A percentile compares a stretch with the other conserved stretches of the same genome.
Evolutionary conservation across 2,797 vertebrate species (phyloP).

Genomic region (Myotis planiceps): DNA sequence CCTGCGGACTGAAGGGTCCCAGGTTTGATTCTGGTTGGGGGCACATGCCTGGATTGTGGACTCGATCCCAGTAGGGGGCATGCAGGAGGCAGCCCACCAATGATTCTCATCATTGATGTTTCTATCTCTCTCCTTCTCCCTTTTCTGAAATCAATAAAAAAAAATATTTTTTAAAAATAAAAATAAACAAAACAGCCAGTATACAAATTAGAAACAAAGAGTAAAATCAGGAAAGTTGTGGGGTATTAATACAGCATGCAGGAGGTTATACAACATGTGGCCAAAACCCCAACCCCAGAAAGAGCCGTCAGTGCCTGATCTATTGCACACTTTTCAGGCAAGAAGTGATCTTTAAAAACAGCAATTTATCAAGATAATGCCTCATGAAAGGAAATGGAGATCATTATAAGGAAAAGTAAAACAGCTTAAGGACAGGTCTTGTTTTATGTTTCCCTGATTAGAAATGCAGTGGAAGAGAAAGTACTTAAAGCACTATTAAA

Average conservation of each 20-base stretch:
- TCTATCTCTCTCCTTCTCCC: too few relatives aligned
- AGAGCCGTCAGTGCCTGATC: background rate
- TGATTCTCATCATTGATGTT: too few relatives aligned
- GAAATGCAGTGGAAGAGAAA: constrained; percentile 62
- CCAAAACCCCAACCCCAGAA: background rate
- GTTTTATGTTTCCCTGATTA: constrained; percentile 53
- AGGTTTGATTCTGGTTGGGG: too few relatives aligned
- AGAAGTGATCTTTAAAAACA: constrained; percentile 43
- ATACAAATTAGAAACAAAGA: constrained; percentile 35
- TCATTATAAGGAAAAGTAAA: constrained; percentile 27
- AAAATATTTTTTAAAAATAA: too few relatives aligned
- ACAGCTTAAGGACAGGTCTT: constrained; percentile 3
- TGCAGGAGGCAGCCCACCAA: too few relatives aligned
- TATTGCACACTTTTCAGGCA: constrained; percentile 28
- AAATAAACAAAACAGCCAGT: background rate
- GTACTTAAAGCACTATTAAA: constrained; percentile 15
- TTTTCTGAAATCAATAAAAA: too few relatives aligned
- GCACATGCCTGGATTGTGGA: too few relatives aligned
- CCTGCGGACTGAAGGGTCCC: too few relatives aligned
- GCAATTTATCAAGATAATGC: constrained; percentile 60
- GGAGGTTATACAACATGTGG: background rate
- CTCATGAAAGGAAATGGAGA: constrained; percentile 47
- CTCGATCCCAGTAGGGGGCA: too few relatives aligned
- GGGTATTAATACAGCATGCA: background rate
- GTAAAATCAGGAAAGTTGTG: background rate